Conservation (phyloP, 2,888 invertebrate species). For the Gortyna flavago region DNA sequence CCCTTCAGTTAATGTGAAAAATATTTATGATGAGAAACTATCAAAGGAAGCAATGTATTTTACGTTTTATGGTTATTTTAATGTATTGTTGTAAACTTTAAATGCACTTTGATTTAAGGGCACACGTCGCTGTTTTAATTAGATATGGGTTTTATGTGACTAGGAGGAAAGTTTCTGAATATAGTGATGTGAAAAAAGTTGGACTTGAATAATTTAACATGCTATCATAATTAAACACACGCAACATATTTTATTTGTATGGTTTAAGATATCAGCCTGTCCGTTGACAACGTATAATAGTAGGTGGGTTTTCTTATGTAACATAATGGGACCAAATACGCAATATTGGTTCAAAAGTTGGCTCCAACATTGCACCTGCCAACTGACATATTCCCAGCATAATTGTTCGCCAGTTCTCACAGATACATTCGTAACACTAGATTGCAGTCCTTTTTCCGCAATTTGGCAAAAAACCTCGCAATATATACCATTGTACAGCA, state of each 20-base stretch:
- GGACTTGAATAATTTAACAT: background rate
- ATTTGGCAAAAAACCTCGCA: constrained; percentile 67
- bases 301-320: constrained; percentile 14
- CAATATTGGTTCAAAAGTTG: constrained; percentile 58
- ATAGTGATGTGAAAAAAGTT: background rate
- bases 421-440: constrained; percentile 64
- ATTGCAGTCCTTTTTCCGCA: constrained; percentile 69
- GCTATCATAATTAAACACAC: background rate
- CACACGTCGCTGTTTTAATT: background rate
- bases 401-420: constrained; percentile 66
- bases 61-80: background rate
- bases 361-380: constrained; percentile 49
- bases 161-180: background rate
- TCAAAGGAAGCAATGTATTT: constrained; percentile 11
- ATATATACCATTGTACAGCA: constrained; percentile 62
- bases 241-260: background rate
- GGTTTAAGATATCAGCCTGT: background rate
- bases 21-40: constrained; percentile 26
- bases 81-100: constrained; percentile 16
- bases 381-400: constrained; percentile 62
- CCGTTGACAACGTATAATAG: background rate
- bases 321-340: constrained; percentile 36
- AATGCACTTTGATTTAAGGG: background rate
- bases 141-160: background rate
- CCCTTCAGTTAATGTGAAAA: constrained; percentile 20